A percentile compares a stretch with the other conserved stretches of the same genome.
phyloP scores from a whole-genome alignment of 2,113 vertebrate genomes.

The Holacanthus passer region DNA sequence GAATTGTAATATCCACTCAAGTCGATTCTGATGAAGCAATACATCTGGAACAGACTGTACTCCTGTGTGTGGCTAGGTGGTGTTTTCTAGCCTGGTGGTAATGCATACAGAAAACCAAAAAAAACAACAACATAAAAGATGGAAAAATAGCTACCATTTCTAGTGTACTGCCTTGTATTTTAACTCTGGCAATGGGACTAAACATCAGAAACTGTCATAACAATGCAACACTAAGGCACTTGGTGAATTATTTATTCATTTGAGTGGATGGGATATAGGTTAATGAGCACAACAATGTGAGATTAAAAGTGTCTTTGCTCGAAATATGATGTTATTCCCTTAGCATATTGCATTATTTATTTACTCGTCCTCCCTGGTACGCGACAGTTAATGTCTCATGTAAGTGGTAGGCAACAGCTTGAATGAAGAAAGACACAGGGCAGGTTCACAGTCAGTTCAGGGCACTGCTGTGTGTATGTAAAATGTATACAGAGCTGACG shows the following conservation, averaged over 20 bases:
- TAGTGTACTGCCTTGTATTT: conserved; percentile 20
- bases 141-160: conserved; percentile 24
- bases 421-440: conserved; percentile 34
- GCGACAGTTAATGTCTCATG: conserved; percentile 44
- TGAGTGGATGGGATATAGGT: conserved; percentile 50
- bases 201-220: conserved; percentile 50
- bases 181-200: conserved; percentile 30
- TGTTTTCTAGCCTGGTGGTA: conserved; percentile 26
- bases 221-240: conserved; percentile 70
- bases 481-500: conserved; percentile 52
- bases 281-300: conserved; percentile 60
- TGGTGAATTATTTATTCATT: conserved; percentile 64
- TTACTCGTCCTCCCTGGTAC: conserved; percentile 5
- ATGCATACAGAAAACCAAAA: conserved; percentile 38
- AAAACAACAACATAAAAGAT: conserved; percentile 13
- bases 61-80: conserved; percentile 20
- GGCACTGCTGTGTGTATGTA: conserved; percentile 49
- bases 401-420: conserved; percentile 34
- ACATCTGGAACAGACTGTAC: conserved; percentile 55
- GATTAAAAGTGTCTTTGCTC: conserved; percentile 49
- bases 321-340: conserved; percentile 29
- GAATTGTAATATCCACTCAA: conserved; percentile 75
- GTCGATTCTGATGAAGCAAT: conserved; percentile 73
- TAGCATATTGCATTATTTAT: conserved; percentile 64
- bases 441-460: conserved; percentile 72